Conservation (phyloP, 2,888 invertebrate species). For the Hedychridium roseum region DNA sequence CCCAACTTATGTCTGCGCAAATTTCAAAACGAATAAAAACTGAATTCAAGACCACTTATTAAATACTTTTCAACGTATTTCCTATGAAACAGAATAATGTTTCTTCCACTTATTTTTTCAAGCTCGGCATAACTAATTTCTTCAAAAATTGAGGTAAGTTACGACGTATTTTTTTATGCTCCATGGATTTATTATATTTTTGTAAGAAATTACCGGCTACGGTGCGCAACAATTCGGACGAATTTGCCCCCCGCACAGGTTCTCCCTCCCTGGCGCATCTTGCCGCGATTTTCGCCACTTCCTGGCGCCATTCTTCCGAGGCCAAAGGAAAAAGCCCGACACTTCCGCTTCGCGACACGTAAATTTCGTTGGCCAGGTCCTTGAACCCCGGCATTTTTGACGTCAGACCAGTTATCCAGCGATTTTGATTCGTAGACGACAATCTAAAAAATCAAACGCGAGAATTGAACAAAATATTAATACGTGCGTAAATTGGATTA, state of each 20-base stretch:
- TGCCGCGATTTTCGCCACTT: conserved; percentile 48
- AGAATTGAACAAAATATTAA: background rate
- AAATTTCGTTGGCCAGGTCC: conserved; percentile 39
- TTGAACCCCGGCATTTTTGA: conserved; percentile 33
- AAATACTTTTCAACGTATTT: too few species aligned
- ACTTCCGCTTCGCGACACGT: conserved; percentile 48
- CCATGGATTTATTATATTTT: too few species aligned
- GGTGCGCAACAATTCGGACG: conserved; percentile 49
- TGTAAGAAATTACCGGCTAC: conserved; percentile 49
- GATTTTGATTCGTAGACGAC: conserved; percentile 36
- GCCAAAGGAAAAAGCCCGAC: conserved; percentile 34
- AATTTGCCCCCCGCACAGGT: conserved; percentile 46
- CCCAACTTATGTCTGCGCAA: conserved; percentile 52
- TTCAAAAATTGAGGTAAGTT: too few species aligned
- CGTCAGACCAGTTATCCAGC: conserved; percentile 45
- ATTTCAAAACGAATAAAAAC: background rate
- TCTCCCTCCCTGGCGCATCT: conserved; percentile 57
- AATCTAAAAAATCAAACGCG: conserved; percentile 29
- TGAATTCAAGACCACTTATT: too few species aligned
- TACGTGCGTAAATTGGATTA: background rate
- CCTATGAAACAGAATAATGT: too few species aligned
- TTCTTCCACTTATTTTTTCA: too few species aligned
- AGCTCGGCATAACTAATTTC: too few species aligned
- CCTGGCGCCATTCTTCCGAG: conserved; percentile 52
- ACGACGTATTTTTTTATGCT: too few species aligned